These are phyloP conservation scores for Ptycholaimellus sp. DNA, from an alignment of 2,888 invertebrate species.

Conservation along the genomic window DNA sequence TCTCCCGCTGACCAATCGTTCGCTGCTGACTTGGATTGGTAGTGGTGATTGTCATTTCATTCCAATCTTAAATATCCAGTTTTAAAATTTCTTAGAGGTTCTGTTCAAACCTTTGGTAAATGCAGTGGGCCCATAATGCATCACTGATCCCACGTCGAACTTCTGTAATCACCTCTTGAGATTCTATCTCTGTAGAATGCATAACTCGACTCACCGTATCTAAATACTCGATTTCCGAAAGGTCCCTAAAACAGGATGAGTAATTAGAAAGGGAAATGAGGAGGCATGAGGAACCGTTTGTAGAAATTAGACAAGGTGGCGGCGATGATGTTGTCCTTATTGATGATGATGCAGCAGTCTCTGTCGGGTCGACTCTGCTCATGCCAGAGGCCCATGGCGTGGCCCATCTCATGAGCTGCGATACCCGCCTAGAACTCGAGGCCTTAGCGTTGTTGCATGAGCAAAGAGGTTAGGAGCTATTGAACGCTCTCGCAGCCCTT, in stretches of 20 bases:
- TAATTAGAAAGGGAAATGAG: too few relatives aligned
- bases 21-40: conserved; percentile 17
- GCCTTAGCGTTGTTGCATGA: too few relatives aligned
- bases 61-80: conserved; percentile 11
- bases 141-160: too few relatives aligned
- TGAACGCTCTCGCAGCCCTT: conserved; percentile 20
- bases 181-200: too few relatives aligned
- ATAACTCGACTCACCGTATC: too few relatives aligned
- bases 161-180: too few relatives aligned
- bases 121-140: conserved; percentile 23
- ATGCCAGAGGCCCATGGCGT: conserved; percentile 23
- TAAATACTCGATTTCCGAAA: too few relatives aligned
- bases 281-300: too few relatives aligned
- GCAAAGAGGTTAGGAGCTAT: too few relatives aligned
- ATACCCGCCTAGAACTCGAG: conserved; percentile 20
- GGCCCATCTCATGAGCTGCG: conserved; percentile 22
- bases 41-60: conserved; percentile 18
- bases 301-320: too few relatives aligned
- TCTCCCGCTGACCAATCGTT: conserved; percentile 23
- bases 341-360: conserved; percentile 9
- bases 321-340: conserved; percentile 9
- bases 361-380: conserved; percentile 23
- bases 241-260: too few relatives aligned
- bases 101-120: conserved; percentile 11
- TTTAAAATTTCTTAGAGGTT: neutral